Evolutionary conservation across 2,797 vertebrate species (phyloP), one percentile per base, ranked within the genome.

Genomic region (Diglossa cyanea): DNA sequence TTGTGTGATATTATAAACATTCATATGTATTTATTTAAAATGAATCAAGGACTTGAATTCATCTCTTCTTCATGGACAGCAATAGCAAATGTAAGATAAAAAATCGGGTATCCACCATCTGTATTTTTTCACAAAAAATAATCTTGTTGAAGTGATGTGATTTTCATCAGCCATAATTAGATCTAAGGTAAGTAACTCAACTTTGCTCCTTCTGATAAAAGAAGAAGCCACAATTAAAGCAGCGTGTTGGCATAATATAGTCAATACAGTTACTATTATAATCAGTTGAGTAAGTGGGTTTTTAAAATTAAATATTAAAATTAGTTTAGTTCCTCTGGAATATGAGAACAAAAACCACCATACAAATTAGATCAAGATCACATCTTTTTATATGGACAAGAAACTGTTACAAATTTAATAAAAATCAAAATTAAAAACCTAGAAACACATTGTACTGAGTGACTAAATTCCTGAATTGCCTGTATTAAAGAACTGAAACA

Each of bases 271-370:
- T 87, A 50, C 37, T 39, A 31, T 30, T 71, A 80, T n/a, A 83
- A 93, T 77, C 65, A 44, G 33, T 82, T 80, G 72, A 89, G 26
- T 45, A 65, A 30, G 50, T 18, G 30, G 6, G 1, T 1, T 80
- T 88, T 88, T 79, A 11, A 25, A 0, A 93, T 85, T 76, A 92
- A 93, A 61, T 88, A 90, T 87, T 92, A 50, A 85, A 91, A 93
- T 63, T 0, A 73, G 45, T 63, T 73, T 63, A 74, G 17, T 53
- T 16, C 4, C 11, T 86, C 7, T 77, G 31, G 21, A 83, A 74
- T 44, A 63, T 18, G 11, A 79, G 74, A 73, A 78, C 40, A 73
- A 81, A 92, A 89, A 26, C 5, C 25, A 53, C 30, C 12, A 9
- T 7, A 42, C 4, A 74, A 85, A 79, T 79, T 76, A 93, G 24